Evolutionary conservation across 2,888 invertebrate genomes (phyloP).

Genomic region (Merodon equestris): DNA sequence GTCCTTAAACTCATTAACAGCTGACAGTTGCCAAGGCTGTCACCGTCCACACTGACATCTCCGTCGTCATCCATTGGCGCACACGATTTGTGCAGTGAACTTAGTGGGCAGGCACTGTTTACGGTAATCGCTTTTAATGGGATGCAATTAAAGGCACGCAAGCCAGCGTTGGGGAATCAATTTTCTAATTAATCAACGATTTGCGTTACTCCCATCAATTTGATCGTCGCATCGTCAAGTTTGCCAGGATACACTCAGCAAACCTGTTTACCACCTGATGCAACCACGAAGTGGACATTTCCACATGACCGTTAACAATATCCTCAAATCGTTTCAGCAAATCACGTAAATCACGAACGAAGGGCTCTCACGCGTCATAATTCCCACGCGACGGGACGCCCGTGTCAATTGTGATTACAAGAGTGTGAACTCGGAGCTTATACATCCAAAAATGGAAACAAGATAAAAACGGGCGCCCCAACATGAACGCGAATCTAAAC

Average conservation of each 20-base stretch:
- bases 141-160: slow-evolving; percentile 41
- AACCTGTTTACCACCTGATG: no score
- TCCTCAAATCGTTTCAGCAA: no score
- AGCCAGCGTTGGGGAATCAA: slow-evolving; percentile 26
- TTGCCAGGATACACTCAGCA: no score
- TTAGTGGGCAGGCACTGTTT: slow-evolving; percentile 15
- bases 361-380: no score
- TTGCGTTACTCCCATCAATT: neutral
- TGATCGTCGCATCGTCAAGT: no score
- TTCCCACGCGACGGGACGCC: neutral
- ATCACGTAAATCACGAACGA: no score
- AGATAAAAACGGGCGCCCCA: slow-evolving; percentile 56
- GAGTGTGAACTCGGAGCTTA: slow-evolving; percentile 41
- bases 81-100: neutral
- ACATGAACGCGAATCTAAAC: slow-evolving; percentile 29
- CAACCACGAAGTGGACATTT: no score
- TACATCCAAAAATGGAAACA: slow-evolving; percentile 59
- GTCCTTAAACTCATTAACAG: no score
- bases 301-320: no score
- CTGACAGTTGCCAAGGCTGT: slow-evolving; percentile 9
- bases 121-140: slow-evolving; percentile 46
- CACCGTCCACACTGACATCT: slow-evolving; percentile 7
- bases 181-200: slow-evolving; percentile 31
- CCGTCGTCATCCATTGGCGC: slow-evolving; percentile 9
- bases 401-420: slow-evolving; percentile 22